A percentile compares a stretch with the other conserved stretches of the same genome.
Evolutionary conservation across 92 coral and sea anemone species (phyloP).

Genomic region (Anthopleura xanthogrammica): DNA sequence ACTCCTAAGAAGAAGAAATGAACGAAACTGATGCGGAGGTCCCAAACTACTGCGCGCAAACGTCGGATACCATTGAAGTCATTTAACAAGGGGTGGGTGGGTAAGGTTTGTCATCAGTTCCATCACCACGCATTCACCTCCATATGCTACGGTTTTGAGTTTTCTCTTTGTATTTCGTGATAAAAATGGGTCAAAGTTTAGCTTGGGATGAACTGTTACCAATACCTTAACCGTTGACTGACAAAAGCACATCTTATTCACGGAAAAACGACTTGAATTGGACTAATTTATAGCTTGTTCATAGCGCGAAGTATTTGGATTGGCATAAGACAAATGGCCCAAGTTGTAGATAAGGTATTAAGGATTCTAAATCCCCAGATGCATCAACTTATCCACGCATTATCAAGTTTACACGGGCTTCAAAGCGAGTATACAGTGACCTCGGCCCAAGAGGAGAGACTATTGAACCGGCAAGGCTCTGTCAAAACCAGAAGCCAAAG

Average conservation of each 20-base stretch:
- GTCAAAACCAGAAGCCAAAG: background rate
- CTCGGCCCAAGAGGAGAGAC: background rate
- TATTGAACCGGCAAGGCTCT: background rate
- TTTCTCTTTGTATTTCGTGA: background rate
- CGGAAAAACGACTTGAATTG: background rate
- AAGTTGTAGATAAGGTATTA: conserved; percentile 2
- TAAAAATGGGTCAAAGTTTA: conserved; percentile 5
- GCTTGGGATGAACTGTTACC: background rate
- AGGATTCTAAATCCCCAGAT: conserved; percentile 1
- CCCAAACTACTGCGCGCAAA: no score
- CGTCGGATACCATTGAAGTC: background rate
- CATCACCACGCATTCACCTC: background rate
- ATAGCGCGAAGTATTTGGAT: background rate
- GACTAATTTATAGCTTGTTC: background rate
- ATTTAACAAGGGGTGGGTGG: background rate
- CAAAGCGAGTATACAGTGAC: background rate
- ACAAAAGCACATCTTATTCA: background rate
- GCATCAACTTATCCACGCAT: background rate
- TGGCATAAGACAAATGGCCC: background rate
- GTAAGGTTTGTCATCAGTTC: background rate
- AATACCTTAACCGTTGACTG: background rate
- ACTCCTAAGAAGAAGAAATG: no score
- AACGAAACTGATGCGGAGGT: no score
- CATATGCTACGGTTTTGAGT: background rate
- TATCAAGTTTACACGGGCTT: conserved; percentile 4